Base-by-base conservation (phyloP, 2,797 vertebrate species). In the Molothrus aeneus region DNA sequence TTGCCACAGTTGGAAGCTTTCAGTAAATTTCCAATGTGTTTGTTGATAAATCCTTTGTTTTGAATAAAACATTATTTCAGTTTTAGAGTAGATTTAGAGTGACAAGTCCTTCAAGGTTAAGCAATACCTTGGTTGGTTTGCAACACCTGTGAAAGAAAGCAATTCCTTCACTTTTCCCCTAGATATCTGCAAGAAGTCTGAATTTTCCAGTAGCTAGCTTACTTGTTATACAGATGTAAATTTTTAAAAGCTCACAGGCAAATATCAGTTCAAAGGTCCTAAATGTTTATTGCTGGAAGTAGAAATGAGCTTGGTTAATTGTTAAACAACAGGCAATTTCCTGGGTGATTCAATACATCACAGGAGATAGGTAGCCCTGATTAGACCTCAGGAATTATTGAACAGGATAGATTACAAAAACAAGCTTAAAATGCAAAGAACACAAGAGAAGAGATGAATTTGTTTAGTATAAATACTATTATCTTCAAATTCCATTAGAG, bases 1-100 rank as follows among this genome's bases (percentile, higher is more conserved):
- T 70, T 81, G 70, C 89, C 87, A 73, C 92, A 92, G 82, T 93
- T 91, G 87, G 92, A 95, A 95, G 89, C 51, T 84, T 90, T 88
- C 79, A 88, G 80, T 64, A 86, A 72, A 64, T 95, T 91, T 93
- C 89, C 72, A 66, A n/a, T 70, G 77, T 83, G 77, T 80, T 96
- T 93, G 63, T 92, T 86, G 80, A 95, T 93, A 91, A 93, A 92
- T 70, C 47, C 60, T 88, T 75, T 56, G 31, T 94, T 96, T 92
- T 81, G 42, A 91, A 91, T 81, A 86, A 92, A 89, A 88, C 21
- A 34, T 79, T 50, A 40, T 75, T 86, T 78, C 18, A 34, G 73
- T 93, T 95, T 92, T 61, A 34, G 45, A 45, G 60, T 32, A 71
- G 51, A 70, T 60, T 95, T 74, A 56, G 72, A 86, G 25, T 57